phyloP scores from a whole-genome alignment of 2,888 invertebrate genomes.

The Antitype chi region DNA sequence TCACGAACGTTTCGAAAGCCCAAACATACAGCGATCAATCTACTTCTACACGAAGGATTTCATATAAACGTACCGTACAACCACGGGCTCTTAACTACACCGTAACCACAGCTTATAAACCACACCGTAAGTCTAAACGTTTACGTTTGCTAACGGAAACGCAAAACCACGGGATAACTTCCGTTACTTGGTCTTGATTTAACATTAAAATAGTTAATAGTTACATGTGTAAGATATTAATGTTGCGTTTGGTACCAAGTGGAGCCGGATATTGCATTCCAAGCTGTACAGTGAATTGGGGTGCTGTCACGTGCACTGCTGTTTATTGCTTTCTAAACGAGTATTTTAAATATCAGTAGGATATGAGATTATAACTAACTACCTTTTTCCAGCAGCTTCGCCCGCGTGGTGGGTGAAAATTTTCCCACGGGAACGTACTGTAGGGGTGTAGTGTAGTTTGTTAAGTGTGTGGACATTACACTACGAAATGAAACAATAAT shows the following conservation, averaged over 20 bases:
- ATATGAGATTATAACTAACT: too few relatives aligned
- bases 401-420: too few relatives aligned
- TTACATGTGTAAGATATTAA: slow-evolving; percentile 37
- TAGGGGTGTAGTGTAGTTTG: too few relatives aligned
- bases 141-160: slow-evolving; percentile 52
- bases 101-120: slow-evolving; percentile 37
- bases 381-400: too few relatives aligned
- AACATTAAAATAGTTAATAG: slow-evolving; percentile 52
- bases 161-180: slow-evolving; percentile 48
- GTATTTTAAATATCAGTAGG: neutral
- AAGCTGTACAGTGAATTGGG: slow-evolving; percentile 10
- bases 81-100: slow-evolving; percentile 14
- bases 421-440: too few relatives aligned
- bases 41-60: slow-evolving; percentile 10
- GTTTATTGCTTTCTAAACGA: slow-evolving; percentile 15
- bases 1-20: slow-evolving; percentile 11
- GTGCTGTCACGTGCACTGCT: neutral
- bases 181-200: slow-evolving; percentile 30
- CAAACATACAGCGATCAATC: slow-evolving; percentile 1
- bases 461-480: too few relatives aligned
- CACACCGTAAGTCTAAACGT: slow-evolving; percentile 41
- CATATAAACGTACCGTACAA: slow-evolving; percentile 7
- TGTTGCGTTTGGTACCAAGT: slow-evolving; percentile 5
- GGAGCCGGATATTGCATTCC: slow-evolving; percentile 27
- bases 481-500: too few relatives aligned